Evolutionary conservation across 2,888 invertebrate species (phyloP), one percentile per base, ranked within the genome.

Genomic region (Tridacna crocea): DNA sequence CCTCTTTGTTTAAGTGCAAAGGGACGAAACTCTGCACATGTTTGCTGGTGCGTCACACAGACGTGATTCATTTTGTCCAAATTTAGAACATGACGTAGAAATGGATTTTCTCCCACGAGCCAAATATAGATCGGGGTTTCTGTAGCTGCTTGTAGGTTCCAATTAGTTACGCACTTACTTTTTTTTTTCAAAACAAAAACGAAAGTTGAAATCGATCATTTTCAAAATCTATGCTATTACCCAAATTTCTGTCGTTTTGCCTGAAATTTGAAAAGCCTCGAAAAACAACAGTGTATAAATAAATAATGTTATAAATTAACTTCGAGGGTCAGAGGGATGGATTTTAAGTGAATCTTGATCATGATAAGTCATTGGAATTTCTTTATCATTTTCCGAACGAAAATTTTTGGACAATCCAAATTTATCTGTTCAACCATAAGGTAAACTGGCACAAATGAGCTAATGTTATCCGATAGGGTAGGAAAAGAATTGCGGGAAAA

Each of bases 11-110:
- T 19, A 27, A 36, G 46, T 36, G 19, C 55, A 55, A 66, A 66
- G 66, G 66, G 66, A 46, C 36, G 46, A n/a, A 66, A 66, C 66
- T 66, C 66, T 46, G 17, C 46, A n/a, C 46, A n/a, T 26, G 15
- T 46, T 66, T 46, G 46, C 46, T 66, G 46, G 46, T 70, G 70
- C 47, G 70, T 70, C 70, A 70, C 70, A 47, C 70, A 48, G n/a
- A 22, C 47, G 70, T 70, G 70, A 70, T 15, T 70, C 70, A 70
- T n/a, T 70, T 70, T 51, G 48, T 26, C 70, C 70, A 70, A 24
- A 70, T 70, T 51, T 70, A 70, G 70, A 70, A 48, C 51, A 70
- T 70, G 70, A 70, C 70, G 70, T 51, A 24, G 15, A 19, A 8
- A 24, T 70, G 70, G 70, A 36, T 22, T 51, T 70, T 48, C 26